Conservation (phyloP, 2,113 vertebrate genomes). For the Notechis scutatus region DNA sequence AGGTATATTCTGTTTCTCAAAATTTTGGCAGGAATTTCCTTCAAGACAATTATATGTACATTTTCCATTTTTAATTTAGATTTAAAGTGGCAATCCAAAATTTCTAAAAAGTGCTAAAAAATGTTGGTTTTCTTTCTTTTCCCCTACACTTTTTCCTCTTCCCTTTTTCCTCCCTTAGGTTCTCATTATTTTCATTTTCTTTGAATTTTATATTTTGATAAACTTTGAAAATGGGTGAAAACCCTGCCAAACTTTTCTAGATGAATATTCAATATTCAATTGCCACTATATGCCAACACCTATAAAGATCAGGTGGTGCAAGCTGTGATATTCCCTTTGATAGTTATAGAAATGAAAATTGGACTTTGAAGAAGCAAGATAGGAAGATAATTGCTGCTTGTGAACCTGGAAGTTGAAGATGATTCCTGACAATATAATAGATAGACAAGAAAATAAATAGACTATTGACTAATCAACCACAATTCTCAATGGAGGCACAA, state of each 20-base stretch:
- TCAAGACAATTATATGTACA: not conserved
- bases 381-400: not conserved
- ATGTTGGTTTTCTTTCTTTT: not conserved
- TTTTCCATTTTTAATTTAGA: not conserved
- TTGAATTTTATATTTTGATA: not conserved
- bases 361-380: not conserved
- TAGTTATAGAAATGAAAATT: not conserved
- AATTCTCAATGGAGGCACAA: not conserved
- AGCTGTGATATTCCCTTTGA: not conserved
- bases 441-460: not conserved
- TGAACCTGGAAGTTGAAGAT: not conserved
- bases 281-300: not conserved
- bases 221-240: not conserved
- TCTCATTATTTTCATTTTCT: not conserved
- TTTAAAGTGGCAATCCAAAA: not conserved
- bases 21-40: not conserved
- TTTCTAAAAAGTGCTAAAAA: not conserved
- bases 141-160: not conserved
- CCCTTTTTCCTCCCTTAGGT: not conserved
- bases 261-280: not conserved
- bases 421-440: not conserved
- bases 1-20: not conserved
- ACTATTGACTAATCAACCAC: not conserved
- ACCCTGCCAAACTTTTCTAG: not conserved
- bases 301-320: not conserved